Base-by-base conservation (phyloP, 1,140 invertebrate species). In the Psix sp. region DNA sequence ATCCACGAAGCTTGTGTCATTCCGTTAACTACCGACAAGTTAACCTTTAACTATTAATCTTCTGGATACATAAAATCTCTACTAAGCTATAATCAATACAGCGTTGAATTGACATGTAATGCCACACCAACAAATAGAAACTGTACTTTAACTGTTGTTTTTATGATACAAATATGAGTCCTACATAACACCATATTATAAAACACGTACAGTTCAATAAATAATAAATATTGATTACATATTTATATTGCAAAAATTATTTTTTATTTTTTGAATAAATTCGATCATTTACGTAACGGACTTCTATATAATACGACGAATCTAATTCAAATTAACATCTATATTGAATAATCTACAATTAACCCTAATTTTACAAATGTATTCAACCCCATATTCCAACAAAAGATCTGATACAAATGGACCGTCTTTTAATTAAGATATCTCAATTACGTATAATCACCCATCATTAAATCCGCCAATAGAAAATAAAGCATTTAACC, bases 11-110 rank as follows among this genome's bases (percentile, higher is more conserved):
- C 15, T 16, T 16, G 35, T 24, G 40, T 65, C 48, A 46, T 52
- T 51, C 21, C 48, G 60, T 65, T 52, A 65, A 52, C 48, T 52
- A 54, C 35, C 33, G 16, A 26, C 24, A 39, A 9, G 40, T 46
- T 65, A 52, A 65, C 60, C 60, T 65, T 54, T 54, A 48, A 54
- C 60, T 38, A 16, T 24, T 52, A 65, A 65, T 65, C 48, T 54
- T 65, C 48, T 40, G 38, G 33, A 65, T 65, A 45, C 60, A 65
- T 65, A 65, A 65, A 65, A 65, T 46, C 48, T 54, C 48, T 11
- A 33, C 35, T 21, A 33, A 65, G 60, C 38, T 15, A 20, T 26
- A 52, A 63, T 52, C 59, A 52, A 63, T 52, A 45, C 33, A 38
- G n/a, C n/a, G n/a, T 45, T 21, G 11, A 21, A 29, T 52, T 52